Base-by-base conservation (phyloP, 2,888 invertebrate species). In the Saturnia japonica region DNA sequence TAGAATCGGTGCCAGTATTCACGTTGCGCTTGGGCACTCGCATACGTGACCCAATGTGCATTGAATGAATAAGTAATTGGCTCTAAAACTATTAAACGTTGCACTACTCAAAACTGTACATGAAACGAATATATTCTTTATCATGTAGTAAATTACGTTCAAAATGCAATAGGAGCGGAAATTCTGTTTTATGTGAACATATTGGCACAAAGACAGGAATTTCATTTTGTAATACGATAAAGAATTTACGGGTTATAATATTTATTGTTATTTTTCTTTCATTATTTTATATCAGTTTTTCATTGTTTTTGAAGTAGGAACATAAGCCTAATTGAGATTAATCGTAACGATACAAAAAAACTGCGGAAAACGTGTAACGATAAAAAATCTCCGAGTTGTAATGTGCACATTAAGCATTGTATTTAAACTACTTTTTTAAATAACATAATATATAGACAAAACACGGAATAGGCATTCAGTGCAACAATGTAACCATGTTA, bases 401-500 rank as follows among this genome's bases (percentile, higher is more conserved):
- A 45, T 45, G 12, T 14, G 45, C 45, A 45, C 45, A 45, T 45
- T 1, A 16, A n/a, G n/a, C n/a, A n/a, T n/a, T n/a, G n/a, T n/a
- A n/a, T n/a, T n/a, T n/a, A n/a, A n/a, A n/a, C n/a, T n/a, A n/a
- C n/a, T n/a, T n/a, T n/a, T n/a, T n/a, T n/a, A n/a, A n/a, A n/a
- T n/a, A n/a, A n/a, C n/a, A n/a, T n/a, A n/a, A n/a, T n/a, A n/a
- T n/a, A n/a, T n/a, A n/a, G n/a, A n/a, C n/a, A n/a, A n/a, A n/a
- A n/a, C 28, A 60, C 64, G 40, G 64, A 64, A 64, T 40, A 64
- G 40, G 43, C 19, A 60, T 60, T 68, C 68, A 57, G 42, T 42
- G 22, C 14, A 64, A 60, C 64, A 47, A 68, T 60, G 42, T 43
- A 43, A 60, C 67, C 42, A 67, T 57, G 72, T 76, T 74, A 77